Conservation (phyloP, 2,888 invertebrate species). For the Liodrosophila aerea region DNA sequence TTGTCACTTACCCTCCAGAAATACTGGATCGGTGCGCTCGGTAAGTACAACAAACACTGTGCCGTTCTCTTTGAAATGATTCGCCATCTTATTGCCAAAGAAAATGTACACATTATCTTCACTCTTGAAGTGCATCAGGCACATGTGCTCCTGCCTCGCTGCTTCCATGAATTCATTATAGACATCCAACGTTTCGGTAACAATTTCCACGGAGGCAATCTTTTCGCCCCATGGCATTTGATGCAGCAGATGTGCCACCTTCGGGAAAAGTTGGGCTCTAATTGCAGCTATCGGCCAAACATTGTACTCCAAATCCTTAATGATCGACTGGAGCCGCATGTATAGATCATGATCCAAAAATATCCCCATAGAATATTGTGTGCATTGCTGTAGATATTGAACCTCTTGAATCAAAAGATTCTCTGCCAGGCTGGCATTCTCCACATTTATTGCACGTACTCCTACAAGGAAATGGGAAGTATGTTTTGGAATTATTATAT, state of each 20-base stretch:
- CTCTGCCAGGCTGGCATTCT: slow-evolving; percentile 70
- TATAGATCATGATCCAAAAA: slow-evolving; percentile 80
- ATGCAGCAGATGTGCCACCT: slow-evolving; percentile 80
- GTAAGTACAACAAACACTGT: slow-evolving; percentile 81
- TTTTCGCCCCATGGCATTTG: slow-evolving; percentile 82
- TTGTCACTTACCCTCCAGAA: slow-evolving; percentile 70
- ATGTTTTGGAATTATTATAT: too few species aligned
- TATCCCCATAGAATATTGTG: slow-evolving; percentile 79
- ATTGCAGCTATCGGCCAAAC: slow-evolving; percentile 81
- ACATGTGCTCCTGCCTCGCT: slow-evolving; percentile 80
- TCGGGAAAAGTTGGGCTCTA: slow-evolving; percentile 76
- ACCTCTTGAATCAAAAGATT: slow-evolving; percentile 81
- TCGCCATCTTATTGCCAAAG: slow-evolving; percentile 80
- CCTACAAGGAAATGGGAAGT: slow-evolving; percentile 60
- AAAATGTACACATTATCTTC: slow-evolving; percentile 80
- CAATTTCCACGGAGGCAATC: slow-evolving; percentile 81
- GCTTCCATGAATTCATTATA: slow-evolving; percentile 82
- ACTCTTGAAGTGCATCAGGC: slow-evolving; percentile 81
- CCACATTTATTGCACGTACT: slow-evolving; percentile 77
- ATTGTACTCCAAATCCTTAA: slow-evolving; percentile 80
- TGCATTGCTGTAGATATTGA: slow-evolving; percentile 81
- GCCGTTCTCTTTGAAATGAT: slow-evolving; percentile 80
- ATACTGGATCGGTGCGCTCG: slow-evolving; percentile 72
- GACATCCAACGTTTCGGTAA: slow-evolving; percentile 78
- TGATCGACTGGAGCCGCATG: slow-evolving; percentile 68